Evolutionary conservation across 1,140 invertebrate species (phyloP).

Genomic region (Drosophila azteca): DNA sequence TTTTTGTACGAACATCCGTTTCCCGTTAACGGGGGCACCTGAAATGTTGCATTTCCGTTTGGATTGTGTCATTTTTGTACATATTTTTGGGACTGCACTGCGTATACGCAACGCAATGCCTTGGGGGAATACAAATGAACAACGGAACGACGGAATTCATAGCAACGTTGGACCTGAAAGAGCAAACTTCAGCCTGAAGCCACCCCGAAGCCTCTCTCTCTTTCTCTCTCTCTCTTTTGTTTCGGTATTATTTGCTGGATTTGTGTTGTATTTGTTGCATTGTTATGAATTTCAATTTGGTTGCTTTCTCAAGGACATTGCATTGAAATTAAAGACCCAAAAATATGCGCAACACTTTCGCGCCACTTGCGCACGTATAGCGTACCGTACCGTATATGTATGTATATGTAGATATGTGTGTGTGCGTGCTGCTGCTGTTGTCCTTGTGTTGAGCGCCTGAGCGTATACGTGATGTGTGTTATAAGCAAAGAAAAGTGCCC

Average conservation of each 20-base stretch:
- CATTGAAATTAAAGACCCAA: constrained; percentile 65
- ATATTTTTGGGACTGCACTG: no score
- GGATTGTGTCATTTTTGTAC: no score
- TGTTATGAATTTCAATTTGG: constrained; percentile 74
- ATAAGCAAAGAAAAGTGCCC: constrained; percentile 55
- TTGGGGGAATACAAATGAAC: no score
- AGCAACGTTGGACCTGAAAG: no score
- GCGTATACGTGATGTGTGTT: constrained; percentile 76
- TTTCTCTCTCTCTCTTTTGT: constrained; percentile 13
- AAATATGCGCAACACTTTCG: constrained; percentile 71
- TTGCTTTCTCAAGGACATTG: constrained; percentile 64
- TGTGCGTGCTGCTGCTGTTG: constrained; percentile 24
- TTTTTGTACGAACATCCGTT: no score
- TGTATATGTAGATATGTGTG: constrained; percentile 18
- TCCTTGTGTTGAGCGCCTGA: no score
- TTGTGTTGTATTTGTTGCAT: no score
- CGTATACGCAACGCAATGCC: no score
- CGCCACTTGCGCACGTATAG: constrained; percentile 41
- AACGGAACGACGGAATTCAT: no score
- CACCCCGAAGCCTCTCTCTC: background rate
- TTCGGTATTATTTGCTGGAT: constrained; percentile 27
- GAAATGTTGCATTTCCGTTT: no score
- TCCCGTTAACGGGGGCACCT: no score
- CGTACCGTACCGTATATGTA: background rate
- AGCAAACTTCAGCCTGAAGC: background rate